Percentiles rank a stretch among this genome's conserved stretches.
Evolutionary conservation across 2,113 vertebrate genomes (phyloP).

Genomic region (Chloebia gouldiae): DNA sequence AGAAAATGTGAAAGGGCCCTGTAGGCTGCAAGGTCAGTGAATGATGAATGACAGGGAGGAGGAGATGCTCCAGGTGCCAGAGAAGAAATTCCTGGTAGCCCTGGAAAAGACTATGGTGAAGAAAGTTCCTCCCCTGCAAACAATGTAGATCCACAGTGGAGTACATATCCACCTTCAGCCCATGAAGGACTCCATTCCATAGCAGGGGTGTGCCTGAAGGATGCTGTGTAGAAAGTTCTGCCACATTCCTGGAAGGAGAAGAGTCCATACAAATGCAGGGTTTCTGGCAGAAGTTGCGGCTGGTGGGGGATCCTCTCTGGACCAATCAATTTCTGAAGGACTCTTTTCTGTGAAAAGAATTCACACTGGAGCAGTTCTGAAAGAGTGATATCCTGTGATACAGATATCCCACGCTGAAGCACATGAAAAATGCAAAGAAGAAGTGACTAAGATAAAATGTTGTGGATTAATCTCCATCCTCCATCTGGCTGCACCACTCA

Average conservation of each 20-base stretch:
- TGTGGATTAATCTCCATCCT: not conserved
- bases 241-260: not conserved
- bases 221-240: not conserved
- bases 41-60: not conserved
- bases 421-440: not conserved
- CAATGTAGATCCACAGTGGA: not conserved
- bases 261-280: not conserved
- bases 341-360: not conserved
- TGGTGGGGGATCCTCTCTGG: not conserved
- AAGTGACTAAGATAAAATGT: not conserved
- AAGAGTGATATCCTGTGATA: not conserved
- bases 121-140: not conserved
- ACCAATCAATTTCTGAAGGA: not conserved
- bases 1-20: not conserved
- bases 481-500: not conserved
- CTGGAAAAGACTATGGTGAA: not conserved
- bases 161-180: not conserved
- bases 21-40: no score
- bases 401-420: not conserved
- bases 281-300: not conserved
- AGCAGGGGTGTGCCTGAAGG: not conserved
- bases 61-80: accelerated
- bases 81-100: not conserved
- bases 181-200: no score
- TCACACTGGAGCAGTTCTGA: not conserved